Percentiles rank a stretch among this genome's conserved stretches.
Evolutionary conservation across 2,888 invertebrate species (phyloP).

Genomic region (Trichopoda pennipes): DNA sequence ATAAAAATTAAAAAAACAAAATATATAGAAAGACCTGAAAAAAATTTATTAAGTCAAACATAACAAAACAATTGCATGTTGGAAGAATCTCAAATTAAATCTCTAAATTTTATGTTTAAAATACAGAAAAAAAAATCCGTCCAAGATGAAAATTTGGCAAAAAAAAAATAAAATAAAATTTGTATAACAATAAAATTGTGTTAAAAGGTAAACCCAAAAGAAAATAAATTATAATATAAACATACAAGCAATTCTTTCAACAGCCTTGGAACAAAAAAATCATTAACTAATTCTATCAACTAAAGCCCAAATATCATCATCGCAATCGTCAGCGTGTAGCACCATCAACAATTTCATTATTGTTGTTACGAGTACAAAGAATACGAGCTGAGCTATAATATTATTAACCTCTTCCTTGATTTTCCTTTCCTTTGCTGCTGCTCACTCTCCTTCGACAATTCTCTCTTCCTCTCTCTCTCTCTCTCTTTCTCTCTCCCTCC

Average conservation of each 20-base stretch:
- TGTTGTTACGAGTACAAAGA: slow-evolving; percentile 21
- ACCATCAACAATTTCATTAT: slow-evolving; percentile 33
- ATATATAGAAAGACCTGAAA: too few relatives aligned
- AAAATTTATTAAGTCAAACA: too few relatives aligned
- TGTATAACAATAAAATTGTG: not conserved
- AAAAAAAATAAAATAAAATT: not conserved
- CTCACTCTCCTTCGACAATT: not conserved
- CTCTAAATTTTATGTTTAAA: slow-evolving; percentile 8
- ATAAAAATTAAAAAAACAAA: too few relatives aligned
- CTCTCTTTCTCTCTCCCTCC: not conserved
- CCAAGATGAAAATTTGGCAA: slow-evolving; percentile 40
- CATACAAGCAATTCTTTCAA: slow-evolving; percentile 55
- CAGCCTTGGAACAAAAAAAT: slow-evolving; percentile 57
- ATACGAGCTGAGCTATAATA: slow-evolving; percentile 10
- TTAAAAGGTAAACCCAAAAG: slow-evolving; percentile 13
- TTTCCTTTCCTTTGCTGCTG: not conserved
- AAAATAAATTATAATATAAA: slow-evolving; percentile 34
- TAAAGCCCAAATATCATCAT: slow-evolving; percentile 40
- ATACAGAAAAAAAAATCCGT: slow-evolving; percentile 20
- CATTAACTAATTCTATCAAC: slow-evolving; percentile 32
- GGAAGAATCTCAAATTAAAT: too few relatives aligned
- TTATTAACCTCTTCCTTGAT: slow-evolving; percentile 12
- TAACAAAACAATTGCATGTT: too few relatives aligned
- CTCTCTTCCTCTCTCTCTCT: not conserved
- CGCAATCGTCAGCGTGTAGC: not conserved